Evolutionary conservation across 2,113 vertebrate species (phyloP), one percentile per base, ranked within the genome.

Genomic region (Paradisaea rubra): DNA sequence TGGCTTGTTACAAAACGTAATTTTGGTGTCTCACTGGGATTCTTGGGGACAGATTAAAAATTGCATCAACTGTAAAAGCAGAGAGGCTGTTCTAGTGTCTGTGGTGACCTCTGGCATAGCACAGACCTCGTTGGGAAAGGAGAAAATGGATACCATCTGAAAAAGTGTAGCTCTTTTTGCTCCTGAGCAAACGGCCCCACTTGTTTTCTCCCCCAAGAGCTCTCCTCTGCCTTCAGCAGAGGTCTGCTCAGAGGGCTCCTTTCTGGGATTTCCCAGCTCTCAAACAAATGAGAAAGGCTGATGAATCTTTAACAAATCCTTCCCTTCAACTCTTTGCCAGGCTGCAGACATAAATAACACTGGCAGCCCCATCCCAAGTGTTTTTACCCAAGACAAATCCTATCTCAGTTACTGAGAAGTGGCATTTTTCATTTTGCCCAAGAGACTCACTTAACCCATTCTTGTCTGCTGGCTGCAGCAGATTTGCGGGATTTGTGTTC

Each of bases 281-380:
- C 90, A 71, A 90, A 61, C 52, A 80, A 81, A 91, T 71, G 72
- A 89, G 71, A 64, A 94, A n/a, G 10, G 49, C 21, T 89, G 86
- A 87, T 88, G 74, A 94, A 89, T 86, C 79, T 91, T 92, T 77
- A 80, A 85, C 59, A 94, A 91, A 91, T 94, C 59, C 64, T 96
- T 91, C 59, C 35, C 64, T 81, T 89, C 71, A 59, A 12, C 63
- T 82, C 11, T 85, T 92, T 82, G 66, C 87, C 73, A 86, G 52
- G 44, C 41, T 45, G 52, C 64, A 37, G 35, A 82, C 68, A 83
- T 80, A 91, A 91, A 91, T 93, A 60, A 82, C 27, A 52, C 54
- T 37, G 57, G 33, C 72, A 88, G 42, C 50, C 77, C 22, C 69
- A 80, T 45, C 59, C 39, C 42, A 76, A 69, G 57, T 76, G 81